These are phyloP conservation scores for Acleris laterana DNA, from an alignment of 2,888 invertebrate species.

Conservation along the genomic window DNA sequence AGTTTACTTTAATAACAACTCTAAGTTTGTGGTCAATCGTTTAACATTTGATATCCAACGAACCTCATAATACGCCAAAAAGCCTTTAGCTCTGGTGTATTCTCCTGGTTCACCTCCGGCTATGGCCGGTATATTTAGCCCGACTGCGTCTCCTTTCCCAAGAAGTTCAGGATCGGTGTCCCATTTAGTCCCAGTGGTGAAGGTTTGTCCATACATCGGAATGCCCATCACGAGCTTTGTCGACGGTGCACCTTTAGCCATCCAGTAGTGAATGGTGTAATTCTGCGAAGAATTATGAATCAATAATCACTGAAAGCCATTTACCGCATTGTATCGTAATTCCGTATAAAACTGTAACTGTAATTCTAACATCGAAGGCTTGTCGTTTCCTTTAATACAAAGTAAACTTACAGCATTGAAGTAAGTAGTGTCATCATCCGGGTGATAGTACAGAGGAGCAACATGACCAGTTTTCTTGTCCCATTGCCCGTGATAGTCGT, in stretches of 20 bases:
- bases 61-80: slow-evolving; percentile 94
- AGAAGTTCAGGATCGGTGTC: slow-evolving; percentile 56
- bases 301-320: not conserved
- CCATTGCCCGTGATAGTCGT: slow-evolving; percentile 96
- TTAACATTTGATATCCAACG: slow-evolving; percentile 13
- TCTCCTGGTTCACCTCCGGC: slow-evolving; percentile 93
- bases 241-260: slow-evolving; percentile 91
- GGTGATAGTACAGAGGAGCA: slow-evolving; percentile 92
- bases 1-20: slow-evolving; percentile 2
- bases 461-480: slow-evolving; percentile 96
- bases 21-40: not conserved
- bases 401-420: slow-evolving; percentile 89
- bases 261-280: slow-evolving; percentile 95
- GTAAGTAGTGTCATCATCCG: slow-evolving; percentile 91
- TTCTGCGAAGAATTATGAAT: slow-evolving; percentile 81
- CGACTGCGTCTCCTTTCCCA: slow-evolving; percentile 84
- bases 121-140: slow-evolving; percentile 90
- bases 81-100: slow-evolving; percentile 93
- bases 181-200: slow-evolving; percentile 79
- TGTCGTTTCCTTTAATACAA: too few relatives aligned
- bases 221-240: slow-evolving; percentile 94
- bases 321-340: not conserved
- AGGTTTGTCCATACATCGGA: slow-evolving; percentile 95
- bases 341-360: too few relatives aligned
- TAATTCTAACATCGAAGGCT: too few relatives aligned